Base-by-base conservation (phyloP, 2,797 vertebrate genomes). In the Rhynchotus rufescens region DNA sequence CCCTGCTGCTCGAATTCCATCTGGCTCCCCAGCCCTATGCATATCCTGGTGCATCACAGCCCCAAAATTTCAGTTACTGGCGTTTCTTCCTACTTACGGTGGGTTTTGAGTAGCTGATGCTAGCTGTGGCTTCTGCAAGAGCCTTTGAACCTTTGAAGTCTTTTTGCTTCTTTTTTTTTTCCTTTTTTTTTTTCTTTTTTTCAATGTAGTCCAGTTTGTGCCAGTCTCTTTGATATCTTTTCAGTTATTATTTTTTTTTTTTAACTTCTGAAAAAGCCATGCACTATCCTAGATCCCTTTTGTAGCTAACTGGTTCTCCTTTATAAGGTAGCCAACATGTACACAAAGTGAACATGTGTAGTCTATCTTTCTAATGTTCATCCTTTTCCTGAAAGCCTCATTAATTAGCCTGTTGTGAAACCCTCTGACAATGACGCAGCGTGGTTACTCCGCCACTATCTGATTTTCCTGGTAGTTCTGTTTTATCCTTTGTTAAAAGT, bases 31-130 rank as follows among this genome's bases (percentile, higher is more conserved):
- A 61, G 10, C 17, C 7, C 36, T 22, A 10, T 0, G 0, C 1
- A 1, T 22, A 13, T 80, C 56, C 59, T 1, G 2, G 1, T 0
- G 0, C 28, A 26, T 61, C 36, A 30, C 44, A 57, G 32, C 26
- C 32, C 34, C 1, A 1, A 15, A n/a, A 30, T 25, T 67, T 80
- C 6, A 4, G 0, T 19, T 82, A 4, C n/a, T 42, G 15, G 10
- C 65, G 28, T 86, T 89, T 32, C 40, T 87, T 88, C 45, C 30
- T 1, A 0, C 54, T 83, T 80, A 17, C 51, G 3, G 3, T 36
- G 36, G 9, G 11, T 40, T 86, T 71, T 47, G 6, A 23, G 72
- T 54, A 81, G 28, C 25, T 56, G 32, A 5, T 77, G 36, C 26
- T 5, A 40, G 12, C 34, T 75, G 32, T 61, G 61, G 51, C 32